Percentiles rank a stretch among this genome's conserved stretches.
Conservation (phyloP, 2,113 vertebrate species). For the Physeter macrocephalus region DNA sequence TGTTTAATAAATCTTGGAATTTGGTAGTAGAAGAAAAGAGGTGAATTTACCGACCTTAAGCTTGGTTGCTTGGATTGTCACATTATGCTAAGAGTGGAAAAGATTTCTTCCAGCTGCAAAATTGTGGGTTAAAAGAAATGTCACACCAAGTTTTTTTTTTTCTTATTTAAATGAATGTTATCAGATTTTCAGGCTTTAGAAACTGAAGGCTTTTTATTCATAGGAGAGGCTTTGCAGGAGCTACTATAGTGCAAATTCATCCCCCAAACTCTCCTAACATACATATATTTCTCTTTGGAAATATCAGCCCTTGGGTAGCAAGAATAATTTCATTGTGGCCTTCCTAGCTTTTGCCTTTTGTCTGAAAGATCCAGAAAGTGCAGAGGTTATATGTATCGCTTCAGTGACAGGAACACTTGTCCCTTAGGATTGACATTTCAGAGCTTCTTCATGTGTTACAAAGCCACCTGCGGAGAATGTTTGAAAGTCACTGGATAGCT, state of each 20-base stretch:
- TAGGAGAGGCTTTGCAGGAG: conserved; percentile 43
- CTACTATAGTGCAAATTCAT: conserved; percentile 51
- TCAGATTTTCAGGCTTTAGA: conserved; percentile 65
- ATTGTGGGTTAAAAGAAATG: conserved; percentile 70
- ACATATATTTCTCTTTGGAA: conserved; percentile 45
- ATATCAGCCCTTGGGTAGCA: conserved; percentile 39
- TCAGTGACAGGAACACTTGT: conserved; percentile 45
- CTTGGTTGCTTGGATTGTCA: conserved; percentile 57
- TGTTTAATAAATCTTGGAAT: conserved; percentile 72
- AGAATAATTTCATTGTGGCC: conserved; percentile 50
- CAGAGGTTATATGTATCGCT: conserved; percentile 59
- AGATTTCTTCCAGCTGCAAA: conserved; percentile 73
- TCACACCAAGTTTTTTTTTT: conserved; percentile 51
- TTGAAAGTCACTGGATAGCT: conserved; percentile 61
- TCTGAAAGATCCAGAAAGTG: conserved; percentile 52
- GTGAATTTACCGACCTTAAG: conserved; percentile 60
- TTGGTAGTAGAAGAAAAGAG: conserved; percentile 56
- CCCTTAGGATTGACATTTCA: conserved; percentile 69
- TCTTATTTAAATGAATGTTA: conserved; percentile 68
- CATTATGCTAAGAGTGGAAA: conserved; percentile 63
- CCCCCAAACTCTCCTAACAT: not conserved
- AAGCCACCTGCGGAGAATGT: conserved; percentile 53
- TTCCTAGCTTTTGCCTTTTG: conserved; percentile 54
- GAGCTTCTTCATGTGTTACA: conserved; percentile 68
- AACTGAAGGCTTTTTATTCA: conserved; percentile 56